A percentile compares a stretch with the other conserved stretches of the same genome.
Evolutionary conservation across 2,797 vertebrate genomes (phyloP).

Genomic region (Simalia tracyae): DNA sequence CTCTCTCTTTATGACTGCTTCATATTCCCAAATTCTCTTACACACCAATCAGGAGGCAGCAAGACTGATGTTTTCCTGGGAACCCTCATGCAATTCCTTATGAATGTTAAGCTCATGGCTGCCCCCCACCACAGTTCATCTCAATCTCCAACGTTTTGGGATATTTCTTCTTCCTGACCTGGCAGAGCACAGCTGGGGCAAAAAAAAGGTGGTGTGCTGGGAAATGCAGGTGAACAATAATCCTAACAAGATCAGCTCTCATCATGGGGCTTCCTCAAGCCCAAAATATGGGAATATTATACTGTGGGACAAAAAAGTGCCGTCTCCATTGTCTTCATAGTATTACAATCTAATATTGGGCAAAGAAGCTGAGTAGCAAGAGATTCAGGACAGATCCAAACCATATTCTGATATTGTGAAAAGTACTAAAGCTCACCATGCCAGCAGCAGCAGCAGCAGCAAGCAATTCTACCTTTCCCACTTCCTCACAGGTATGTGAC

Average conservation of each 20-base stretch:
- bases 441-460: neutral
- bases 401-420: neutral
- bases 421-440: neutral
- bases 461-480: neutral
- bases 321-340: neutral
- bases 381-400: neutral
- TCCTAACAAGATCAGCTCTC: neutral
- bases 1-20: neutral
- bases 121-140: neutral
- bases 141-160: neutral
- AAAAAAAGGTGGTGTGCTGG: neutral
- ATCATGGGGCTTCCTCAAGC: neutral
- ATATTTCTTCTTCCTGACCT: neutral
- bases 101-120: neutral
- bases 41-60: neutral
- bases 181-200: neutral
- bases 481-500: neutral
- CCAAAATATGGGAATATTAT: neutral
- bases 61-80: neutral
- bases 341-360: neutral
- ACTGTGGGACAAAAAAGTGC: neutral
- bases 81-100: neutral
- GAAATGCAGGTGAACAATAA: neutral
- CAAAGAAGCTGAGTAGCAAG: neutral
- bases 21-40: neutral